Conservation (phyloP, 2,888 invertebrate species). For the Tenodera sinensis region DNA sequence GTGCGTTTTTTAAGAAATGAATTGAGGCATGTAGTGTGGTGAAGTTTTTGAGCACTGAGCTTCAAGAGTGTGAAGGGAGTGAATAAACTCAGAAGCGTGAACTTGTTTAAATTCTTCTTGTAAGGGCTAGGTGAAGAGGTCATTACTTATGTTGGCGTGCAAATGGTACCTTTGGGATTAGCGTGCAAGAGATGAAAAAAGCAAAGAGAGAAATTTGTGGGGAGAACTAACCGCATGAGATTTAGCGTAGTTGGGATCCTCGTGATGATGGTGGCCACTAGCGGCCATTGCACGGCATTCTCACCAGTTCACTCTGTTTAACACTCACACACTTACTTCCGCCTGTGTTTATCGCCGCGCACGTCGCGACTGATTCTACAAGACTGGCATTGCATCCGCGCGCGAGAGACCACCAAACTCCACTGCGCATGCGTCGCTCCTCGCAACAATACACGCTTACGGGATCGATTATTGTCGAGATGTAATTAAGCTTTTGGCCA, state of each 20-base stretch:
- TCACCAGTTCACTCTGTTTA: background rate
- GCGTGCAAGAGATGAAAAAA: background rate
- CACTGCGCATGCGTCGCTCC: background rate
- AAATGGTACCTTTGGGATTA: background rate
- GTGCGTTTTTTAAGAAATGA: too few species aligned
- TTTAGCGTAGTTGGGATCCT: background rate
- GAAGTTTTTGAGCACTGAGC: too few species aligned
- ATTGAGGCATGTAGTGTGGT: too few species aligned
- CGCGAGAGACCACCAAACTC: background rate
- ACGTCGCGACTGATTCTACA: background rate
- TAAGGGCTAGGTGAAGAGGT: background rate
- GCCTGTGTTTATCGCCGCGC: background rate
- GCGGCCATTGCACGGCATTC: background rate
- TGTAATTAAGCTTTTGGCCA: background rate
- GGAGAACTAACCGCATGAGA: background rate
- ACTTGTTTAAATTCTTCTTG: background rate
- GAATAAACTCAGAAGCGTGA: too few species aligned
- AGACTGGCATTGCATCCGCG: background rate
- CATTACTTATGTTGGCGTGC: background rate
- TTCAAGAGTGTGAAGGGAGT: too few species aligned
- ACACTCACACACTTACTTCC: background rate
- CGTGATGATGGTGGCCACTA: background rate
- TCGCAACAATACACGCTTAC: background rate
- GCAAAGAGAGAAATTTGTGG: background rate
- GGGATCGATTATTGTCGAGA: background rate